Conservation (phyloP, 2,113 vertebrate species). For the Leucoraja erinaceus region DNA sequence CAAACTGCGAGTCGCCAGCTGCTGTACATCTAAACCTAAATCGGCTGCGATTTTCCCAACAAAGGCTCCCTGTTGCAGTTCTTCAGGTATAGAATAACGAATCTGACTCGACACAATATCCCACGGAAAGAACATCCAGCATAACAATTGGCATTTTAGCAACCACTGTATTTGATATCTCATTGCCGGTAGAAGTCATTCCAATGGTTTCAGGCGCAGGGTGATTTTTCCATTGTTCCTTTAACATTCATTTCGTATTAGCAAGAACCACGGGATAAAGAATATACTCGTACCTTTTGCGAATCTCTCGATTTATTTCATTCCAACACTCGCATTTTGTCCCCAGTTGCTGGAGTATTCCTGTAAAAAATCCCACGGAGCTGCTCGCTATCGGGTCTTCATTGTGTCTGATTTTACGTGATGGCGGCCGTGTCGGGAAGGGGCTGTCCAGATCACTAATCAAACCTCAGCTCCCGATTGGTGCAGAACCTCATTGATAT, state of each 20-base stretch:
- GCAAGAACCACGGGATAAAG: background rate
- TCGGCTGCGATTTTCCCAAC: conserved; percentile 65
- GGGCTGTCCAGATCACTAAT: conserved; percentile 53
- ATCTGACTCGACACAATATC: conserved; percentile 46
- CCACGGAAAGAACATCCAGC: conserved; percentile 48
- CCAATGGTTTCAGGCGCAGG: background rate
- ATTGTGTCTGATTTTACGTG: conserved; percentile 43
- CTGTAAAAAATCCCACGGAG: conserved; percentile 43
- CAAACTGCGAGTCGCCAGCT: conserved; percentile 53
- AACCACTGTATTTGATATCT: background rate
- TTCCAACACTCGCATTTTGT: background rate
- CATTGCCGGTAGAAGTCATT: conserved; percentile 1
- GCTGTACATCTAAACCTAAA: conserved; percentile 55
- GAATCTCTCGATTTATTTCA: background rate
- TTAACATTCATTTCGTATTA: too few species aligned
- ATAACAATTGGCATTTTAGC: conserved; percentile 50
- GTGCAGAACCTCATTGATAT: conserved; percentile 77
- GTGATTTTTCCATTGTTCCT: too few species aligned
- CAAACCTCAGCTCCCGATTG: conserved; percentile 49
- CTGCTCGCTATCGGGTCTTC: background rate
- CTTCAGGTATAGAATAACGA: conserved; percentile 66
- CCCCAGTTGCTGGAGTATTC: background rate
- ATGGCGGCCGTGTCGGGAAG: conserved; percentile 43
- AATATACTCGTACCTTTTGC: background rate
- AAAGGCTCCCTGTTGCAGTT: conserved; percentile 57